Conservation (phyloP, 2,888 invertebrate species). For the Thelaira solivaga region DNA sequence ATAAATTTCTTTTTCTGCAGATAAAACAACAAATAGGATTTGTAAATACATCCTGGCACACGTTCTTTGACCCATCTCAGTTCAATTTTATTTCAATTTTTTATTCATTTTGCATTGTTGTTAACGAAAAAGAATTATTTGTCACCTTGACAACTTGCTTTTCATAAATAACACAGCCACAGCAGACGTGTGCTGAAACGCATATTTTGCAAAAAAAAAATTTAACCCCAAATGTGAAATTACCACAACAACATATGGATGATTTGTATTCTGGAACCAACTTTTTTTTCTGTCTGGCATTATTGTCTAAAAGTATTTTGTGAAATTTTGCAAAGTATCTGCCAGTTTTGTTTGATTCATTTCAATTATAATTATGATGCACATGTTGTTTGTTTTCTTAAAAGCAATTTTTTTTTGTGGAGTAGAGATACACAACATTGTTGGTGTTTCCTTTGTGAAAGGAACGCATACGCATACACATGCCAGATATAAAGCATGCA, state of each 20-base stretch:
- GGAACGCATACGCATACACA: too few species aligned
- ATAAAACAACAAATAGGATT: neutral
- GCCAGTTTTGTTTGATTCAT: constrained; percentile 18
- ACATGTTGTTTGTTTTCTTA: constrained; percentile 38
- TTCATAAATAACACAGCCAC: too few species aligned
- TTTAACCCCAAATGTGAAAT: constrained; percentile 11
- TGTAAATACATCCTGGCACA: constrained; percentile 43
- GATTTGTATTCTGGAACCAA: constrained; percentile 12
- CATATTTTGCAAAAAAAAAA: constrained; percentile 16
- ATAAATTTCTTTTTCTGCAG: neutral
- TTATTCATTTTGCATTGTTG: too few species aligned
- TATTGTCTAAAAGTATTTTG: neutral
- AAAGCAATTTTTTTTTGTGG: neutral
- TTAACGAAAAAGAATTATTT: too few species aligned
- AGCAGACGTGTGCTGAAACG: neutral
- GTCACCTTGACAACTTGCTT: constrained; percentile 17
- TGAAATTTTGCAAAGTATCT: constrained; percentile 3
- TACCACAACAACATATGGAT: constrained; percentile 24
- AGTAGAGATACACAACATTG: neutral
- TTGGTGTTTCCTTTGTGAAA: too few species aligned
- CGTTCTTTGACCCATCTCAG: constrained; percentile 35
- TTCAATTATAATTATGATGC: constrained; percentile 48
- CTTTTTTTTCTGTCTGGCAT: constrained; percentile 6
- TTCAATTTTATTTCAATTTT: neutral
- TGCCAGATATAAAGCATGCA: too few species aligned